Base-by-base conservation (phyloP, 2,888 invertebrate genomes). In the Diabrotica balteata region DNA sequence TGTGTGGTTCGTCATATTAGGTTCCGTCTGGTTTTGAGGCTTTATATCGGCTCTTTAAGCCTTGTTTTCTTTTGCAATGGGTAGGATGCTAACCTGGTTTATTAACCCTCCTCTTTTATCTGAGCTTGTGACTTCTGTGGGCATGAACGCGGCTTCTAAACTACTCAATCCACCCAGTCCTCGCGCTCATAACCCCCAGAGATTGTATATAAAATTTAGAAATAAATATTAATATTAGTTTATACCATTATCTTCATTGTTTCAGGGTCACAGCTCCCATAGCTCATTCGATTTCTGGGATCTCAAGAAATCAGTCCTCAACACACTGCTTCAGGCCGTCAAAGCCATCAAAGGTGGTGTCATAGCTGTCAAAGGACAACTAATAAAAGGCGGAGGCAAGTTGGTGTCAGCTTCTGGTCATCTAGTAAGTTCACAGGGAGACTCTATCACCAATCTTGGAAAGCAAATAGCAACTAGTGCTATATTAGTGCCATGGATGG, bases 271-370 rank as follows among this genome's bases (percentile, higher is more conserved):
- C 44, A 55, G 42, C n/a, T 52, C 55, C 11, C 55, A 55, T 10
- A 81, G 81, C 70, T 74, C 77, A 5, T 79, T 81, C 67, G 82
- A 84, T 63, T 80, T 80, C 45, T 93, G 90, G 91, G 89, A 91
- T 22, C 85, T 94, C 78, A 94, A 94, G 84, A 93, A 93, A 80
- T 92, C 93, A 0, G 91, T 95, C 69, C 84, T 94, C 11, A 91
- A 90, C 82, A 94, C 94, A 5, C 86, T 95, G 8, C 89, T 95
- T 80, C 94, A 95, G 87, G 94, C 95, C 0, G 91, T 94, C 1
- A 95, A 95, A 80, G 94, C 95, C 10, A 93, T 95, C 71, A 93
- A 94, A 8, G 95, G 95, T 8, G 94, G 94, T 58, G 92, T 94
- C 8, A 90, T 95, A 4, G 94, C 94, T 43, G 87, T 94, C n/a